phyloP scores from a whole-genome alignment of 2,888 invertebrate species.

The Himalopsyche anomala region DNA sequence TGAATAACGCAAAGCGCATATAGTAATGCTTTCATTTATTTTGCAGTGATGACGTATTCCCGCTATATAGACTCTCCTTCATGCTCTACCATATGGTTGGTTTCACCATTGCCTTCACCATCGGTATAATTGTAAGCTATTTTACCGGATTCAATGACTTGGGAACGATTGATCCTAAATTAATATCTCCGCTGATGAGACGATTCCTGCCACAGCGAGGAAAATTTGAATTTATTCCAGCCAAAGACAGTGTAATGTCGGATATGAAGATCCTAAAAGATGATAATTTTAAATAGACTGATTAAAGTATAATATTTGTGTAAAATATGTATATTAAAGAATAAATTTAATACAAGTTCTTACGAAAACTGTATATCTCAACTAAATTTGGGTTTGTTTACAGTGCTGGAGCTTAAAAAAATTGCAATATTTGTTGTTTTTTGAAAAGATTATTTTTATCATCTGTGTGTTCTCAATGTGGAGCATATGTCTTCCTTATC shows the following conservation, averaged over 20 bases:
- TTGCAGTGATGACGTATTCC: conserved; percentile 68
- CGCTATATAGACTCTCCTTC: conserved; percentile 78
- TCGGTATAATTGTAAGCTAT: conserved; percentile 77
- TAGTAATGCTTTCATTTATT: not conserved
- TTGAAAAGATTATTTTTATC: no score
- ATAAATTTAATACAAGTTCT: no score
- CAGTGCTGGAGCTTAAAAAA: no score
- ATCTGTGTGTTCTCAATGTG: no score
- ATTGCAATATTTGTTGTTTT: no score
- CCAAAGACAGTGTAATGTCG: not conserved
- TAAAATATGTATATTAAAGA: no score
- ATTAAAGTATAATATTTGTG: no score
- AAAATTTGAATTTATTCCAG: not conserved
- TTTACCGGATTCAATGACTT: conserved; percentile 70
- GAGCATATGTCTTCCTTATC: no score
- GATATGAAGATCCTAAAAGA: not conserved
- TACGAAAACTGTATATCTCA: no score
- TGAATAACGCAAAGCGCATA: not conserved
- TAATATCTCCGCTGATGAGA: conserved; percentile 58
- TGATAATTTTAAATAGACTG: no score
- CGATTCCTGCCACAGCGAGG: conserved; percentile 54
- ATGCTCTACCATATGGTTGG: conserved; percentile 79
- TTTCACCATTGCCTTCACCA: conserved; percentile 73
- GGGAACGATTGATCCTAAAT: conserved; percentile 49
- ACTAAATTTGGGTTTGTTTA: no score